These are phyloP conservation scores for Nothura maculosa DNA, from an alignment of 2,797 vertebrate genomes.

Conservation along the genomic window DNA sequence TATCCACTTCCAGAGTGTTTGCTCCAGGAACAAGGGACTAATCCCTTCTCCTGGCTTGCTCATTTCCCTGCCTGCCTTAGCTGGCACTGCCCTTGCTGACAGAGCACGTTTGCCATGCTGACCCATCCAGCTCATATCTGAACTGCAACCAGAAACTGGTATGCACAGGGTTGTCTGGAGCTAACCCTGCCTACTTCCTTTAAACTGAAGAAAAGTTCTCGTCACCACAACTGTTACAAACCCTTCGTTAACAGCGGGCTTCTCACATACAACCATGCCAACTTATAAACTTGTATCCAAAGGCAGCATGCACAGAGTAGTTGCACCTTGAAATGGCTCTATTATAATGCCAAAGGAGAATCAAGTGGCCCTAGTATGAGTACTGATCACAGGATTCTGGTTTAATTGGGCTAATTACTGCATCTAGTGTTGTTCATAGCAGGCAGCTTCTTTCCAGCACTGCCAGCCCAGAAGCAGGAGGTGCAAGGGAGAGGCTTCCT, in stretches of 20 bases:
- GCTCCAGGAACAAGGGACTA: accelerated
- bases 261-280: not conserved
- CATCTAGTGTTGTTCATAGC: not conserved
- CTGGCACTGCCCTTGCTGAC: not conserved
- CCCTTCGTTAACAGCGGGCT: not conserved
- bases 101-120: not conserved
- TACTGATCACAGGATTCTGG: not conserved
- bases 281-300: not conserved
- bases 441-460: not conserved
- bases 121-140: not conserved
- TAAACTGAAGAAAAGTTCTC: not conserved
- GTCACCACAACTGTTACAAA: not conserved
- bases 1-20: not conserved
- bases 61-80: accelerated
- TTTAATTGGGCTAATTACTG: not conserved
- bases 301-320: not conserved
- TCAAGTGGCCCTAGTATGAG: not conserved
- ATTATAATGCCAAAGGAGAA: not conserved
- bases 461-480: not conserved
- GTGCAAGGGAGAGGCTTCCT: not conserved
- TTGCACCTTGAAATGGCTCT: not conserved
- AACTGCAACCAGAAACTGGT: not conserved
- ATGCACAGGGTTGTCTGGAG: not conserved
- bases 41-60: accelerated
- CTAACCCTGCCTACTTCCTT: not conserved